Base-by-base conservation (phyloP, 2,888 invertebrate species). In the Amiota minor region DNA sequence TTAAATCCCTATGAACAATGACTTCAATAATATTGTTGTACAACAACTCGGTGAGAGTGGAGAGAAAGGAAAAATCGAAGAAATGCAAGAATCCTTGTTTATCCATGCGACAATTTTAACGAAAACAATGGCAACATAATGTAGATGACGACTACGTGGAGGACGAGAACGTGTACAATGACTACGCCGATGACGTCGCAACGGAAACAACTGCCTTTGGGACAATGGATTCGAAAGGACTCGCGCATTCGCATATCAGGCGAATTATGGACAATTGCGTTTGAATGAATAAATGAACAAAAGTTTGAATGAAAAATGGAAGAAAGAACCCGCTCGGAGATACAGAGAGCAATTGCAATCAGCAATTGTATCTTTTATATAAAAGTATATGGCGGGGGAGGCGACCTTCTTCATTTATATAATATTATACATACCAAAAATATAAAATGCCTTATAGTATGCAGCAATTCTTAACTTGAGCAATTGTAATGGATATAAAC, bases 241-340 rank as follows among this genome's bases (percentile, higher is more conserved):
- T 53, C 23, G 61, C 61, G 35, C 45, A 35, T 35, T 35, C 35
- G 59, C 14, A 23, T 59, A 76, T 79, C 79, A 80, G 76, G 80
- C 78, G 76, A 80, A 80, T 80, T 80, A 79, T 72, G 79, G 53
- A 76, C 73, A 79, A 76, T 78, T 80, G 75, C 61, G 73, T 65
- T 53, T 69, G 72, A 62, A 62, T 62, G 62, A 62, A 45, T 35
- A 35, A 12, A 35, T 62, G 35, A 45, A 9, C 14, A 35, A 62
- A 9, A 3, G 35, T 9, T 9, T 53, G 53, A 12, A 23, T 14
- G 23, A 1, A 35, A 10, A n/a, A 62, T 45, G 23, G 35, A 23
- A 6, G 0, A 10, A 56, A n/a, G 16, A 10, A 56, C 56, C n/a
- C 16, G 16, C n/a, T 59, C 18, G 18, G 1, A 3, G 18, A 16